Evolutionary conservation across 1,140 invertebrate species (phyloP), one percentile per base, ranked within the genome.

Genomic region (Planococcus citri): DNA sequence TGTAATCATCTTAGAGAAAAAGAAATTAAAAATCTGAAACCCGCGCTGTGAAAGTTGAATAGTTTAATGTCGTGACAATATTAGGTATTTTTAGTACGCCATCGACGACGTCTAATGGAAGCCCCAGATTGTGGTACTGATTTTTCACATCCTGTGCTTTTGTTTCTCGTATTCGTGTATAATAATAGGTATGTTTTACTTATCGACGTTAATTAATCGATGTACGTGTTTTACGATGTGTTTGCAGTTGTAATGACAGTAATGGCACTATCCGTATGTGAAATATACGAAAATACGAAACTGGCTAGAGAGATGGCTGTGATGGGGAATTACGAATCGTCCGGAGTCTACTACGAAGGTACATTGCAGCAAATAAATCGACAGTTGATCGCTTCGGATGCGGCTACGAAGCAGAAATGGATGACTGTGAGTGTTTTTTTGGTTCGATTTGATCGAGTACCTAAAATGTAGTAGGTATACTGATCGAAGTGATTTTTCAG

Each of bases 271-370:
- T 88, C 87, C 76, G 84, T 91, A 77, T 88, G 85, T 78, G 91
- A 94, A 83, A 94, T 94, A 79, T 89, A 87, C 83, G 90, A 94
- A 82, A 93, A 93, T 81, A 89, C 91, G 69, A 94, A 93, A 80
- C 81, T 96, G 76, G 95, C 92, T 37, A 83, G 95, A 74, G 94
- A 98, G 81, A 93, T 92, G 87, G 92, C 93, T 70, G 81, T 97
- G 72, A 88, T 92, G 76, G 94, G 95, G 8, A 96, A 97, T 79
- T 98, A 98, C 78, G 95, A 97, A 76, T 92, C 91, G 70, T 90
- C 94, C 12, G 83, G 87, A 74, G 92, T 97, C 64, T 97, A 97
- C 80, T 98, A 97, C 78, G 91, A 97, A 80, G 92, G 94, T 67
- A 90, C 94, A 3, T 83, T 95, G 33, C 90, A 94, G 78, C 91